Evolutionary conservation across 2,888 invertebrate species (phyloP), one percentile per base, ranked within the genome.

Genomic region (Thereva unica): DNA sequence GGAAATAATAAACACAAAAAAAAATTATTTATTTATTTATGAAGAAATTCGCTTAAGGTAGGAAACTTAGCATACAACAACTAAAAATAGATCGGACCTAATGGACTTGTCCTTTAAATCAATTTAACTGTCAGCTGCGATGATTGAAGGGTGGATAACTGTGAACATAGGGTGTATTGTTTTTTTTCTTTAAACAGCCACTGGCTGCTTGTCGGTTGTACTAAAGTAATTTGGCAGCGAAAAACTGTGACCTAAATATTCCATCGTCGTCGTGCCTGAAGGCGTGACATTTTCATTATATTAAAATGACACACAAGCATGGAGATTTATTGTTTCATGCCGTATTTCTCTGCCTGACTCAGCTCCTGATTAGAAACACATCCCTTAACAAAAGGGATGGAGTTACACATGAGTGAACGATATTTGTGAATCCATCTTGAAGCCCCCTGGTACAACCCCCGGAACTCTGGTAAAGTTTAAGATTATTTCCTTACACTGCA

Each of bases 81-180:
- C n/a, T 12, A 23, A 50, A 61, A 40, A 61, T 61, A 49, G 50
- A 61, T 61, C 40, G 23, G 9, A 23, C 41, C 41, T 23, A 50
- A 49, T 50, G 40, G 45, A 49, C 23, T 38, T 50, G 61, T 49
- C 61, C 50, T 50, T 59, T 50, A 49, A 61, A 61, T 61, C 61
- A 61, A 61, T 61, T 61, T 38, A 61, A 42, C 61, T 50, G 61
- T 50, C 61, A 61, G 1, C 40, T 41, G 23, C 49, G 34, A 49
- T 61, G 61, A 61, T 61, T 49, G 50, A 61, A 23, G 34, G 50
- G 61, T 23, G 23, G 50, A 61, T 50, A 61, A 12, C 10, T 50
- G 12, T 44, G 35, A 57, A 37, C 23, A 23, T 23, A 23, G 23
- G 23, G 23, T 23, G 23, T 23, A 23, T 23, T 23, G 2, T 23